Percentiles rank a stretch among this genome's conserved stretches.
Evolutionary conservation across 2,888 invertebrate genomes (phyloP).

Genomic region (Tromatobia lineatoria): DNA sequence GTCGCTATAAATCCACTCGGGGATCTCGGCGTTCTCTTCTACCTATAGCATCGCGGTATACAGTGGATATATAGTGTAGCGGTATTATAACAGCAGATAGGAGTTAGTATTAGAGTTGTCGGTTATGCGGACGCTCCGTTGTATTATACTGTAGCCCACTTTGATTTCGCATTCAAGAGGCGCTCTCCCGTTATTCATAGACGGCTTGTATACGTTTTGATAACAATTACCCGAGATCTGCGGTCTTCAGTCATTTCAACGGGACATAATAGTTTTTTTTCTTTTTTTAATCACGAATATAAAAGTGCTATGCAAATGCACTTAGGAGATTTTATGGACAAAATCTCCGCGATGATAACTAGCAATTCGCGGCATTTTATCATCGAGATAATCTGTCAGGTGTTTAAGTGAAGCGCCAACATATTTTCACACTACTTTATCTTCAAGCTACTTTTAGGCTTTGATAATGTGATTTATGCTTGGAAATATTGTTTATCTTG

Average conservation of each 20-base stretch:
- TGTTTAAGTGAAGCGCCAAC: background rate
- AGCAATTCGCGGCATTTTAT: background rate
- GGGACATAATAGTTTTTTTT: background rate
- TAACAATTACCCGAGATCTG: background rate
- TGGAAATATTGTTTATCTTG: too few species aligned
- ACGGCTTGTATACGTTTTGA: background rate
- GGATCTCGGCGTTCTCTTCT: conserved; percentile 45
- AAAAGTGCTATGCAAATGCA: too few species aligned
- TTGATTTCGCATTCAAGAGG: conserved; percentile 56
- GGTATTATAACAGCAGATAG: conserved; percentile 3
- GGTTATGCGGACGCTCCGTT: conserved; percentile 11
- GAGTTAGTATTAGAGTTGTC: conserved; percentile 19
- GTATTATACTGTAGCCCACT: conserved; percentile 8
- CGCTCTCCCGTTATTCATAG: conserved; percentile 28
- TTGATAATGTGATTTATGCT: too few species aligned
- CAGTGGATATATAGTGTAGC: conserved; percentile 25
- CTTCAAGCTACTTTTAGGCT: too few species aligned
- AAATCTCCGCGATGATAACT: too few species aligned
- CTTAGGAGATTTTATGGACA: too few species aligned
- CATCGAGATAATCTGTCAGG: background rate
- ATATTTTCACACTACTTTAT: too few species aligned
- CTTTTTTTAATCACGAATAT: background rate
- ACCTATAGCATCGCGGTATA: conserved; percentile 23
- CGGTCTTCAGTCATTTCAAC: background rate
- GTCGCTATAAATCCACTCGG: conserved; percentile 71